Base-by-base conservation (phyloP, 2,113 vertebrate genomes). In the Istiophorus platypterus region DNA sequence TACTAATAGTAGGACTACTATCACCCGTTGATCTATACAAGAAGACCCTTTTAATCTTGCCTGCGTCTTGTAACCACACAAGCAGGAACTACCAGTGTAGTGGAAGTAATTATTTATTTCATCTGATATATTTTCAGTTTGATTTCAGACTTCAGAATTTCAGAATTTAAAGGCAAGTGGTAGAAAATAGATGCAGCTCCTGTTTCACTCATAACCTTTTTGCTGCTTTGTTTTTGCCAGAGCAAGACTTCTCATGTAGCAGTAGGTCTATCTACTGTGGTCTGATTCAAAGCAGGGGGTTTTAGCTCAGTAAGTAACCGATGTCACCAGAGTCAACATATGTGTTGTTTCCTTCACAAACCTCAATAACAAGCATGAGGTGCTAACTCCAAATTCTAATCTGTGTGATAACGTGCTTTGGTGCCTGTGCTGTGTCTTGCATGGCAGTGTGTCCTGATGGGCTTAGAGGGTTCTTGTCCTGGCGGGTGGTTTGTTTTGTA, bases 241-340 rank as follows among this genome's bases (percentile, higher is more conserved):
- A 95, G 86, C 88, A 89, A 87, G 76, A 80, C 81, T 52, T 82
- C 90, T 91, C 92, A 91, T 83, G 79, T 94, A 90, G 89, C 90
- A 76, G 85, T 94, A 90, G 91, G 92, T 90, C 88, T 95, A 76
- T 94, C 94, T 59, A 94, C 94, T 84, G 82, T 93, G 83, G 91
- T 95, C 89, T 96, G 94, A 95, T 72, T 86, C 86, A 89, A 71
- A 91, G 67, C 78, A 85, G 84, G 72, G 76, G 78, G 65, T 79
- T 84, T 94, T 90, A 91, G 79, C 87, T 92, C 92, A 89, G 92
- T 95, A 95, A 95, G 92, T 95, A 95, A 91, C 34, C 26, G 11
- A 61, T 67, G 80, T 91, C 71, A 74, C 69, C 65, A 41, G 77
- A 75, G 66, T 41, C 79, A 56, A n/a, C 76, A 49, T 82, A 29